Evolutionary conservation across 2,797 vertebrate genomes (phyloP).

Genomic region (Pseudopleuronectes americanus): DNA sequence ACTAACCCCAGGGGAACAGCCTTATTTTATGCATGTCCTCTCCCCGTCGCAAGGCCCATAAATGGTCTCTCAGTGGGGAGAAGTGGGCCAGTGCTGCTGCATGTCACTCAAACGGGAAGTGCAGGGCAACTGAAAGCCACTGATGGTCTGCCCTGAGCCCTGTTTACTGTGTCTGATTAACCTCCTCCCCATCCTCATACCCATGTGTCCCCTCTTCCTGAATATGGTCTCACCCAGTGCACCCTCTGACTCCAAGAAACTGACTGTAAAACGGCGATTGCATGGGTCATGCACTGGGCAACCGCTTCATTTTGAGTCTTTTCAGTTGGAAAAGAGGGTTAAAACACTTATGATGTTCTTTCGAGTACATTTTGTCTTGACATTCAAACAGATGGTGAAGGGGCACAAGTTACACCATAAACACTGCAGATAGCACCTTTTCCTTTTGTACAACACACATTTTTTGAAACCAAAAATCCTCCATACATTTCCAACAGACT

Average conservation of each 20-base stretch:
- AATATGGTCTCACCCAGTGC: slow-evolving; percentile 12
- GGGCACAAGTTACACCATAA: too few species aligned
- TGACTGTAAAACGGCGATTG: slow-evolving; percentile 33
- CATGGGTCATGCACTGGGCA: slow-evolving; percentile 19
- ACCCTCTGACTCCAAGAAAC: slow-evolving; percentile 18
- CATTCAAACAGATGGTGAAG: background rate
- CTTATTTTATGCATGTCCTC: slow-evolving; percentile 74
- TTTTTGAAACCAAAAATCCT: too few species aligned
- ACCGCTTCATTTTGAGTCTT: slow-evolving; percentile 5
- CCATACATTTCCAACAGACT: too few species aligned
- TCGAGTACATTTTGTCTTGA: background rate
- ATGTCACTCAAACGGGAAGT: slow-evolving; percentile 51
- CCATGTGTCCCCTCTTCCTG: background rate
- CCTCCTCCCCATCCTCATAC: background rate
- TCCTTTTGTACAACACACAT: too few species aligned
- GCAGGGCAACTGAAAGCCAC: slow-evolving; percentile 37
- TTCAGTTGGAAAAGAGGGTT: background rate
- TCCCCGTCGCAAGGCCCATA: slow-evolving; percentile 52
- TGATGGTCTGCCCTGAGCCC: slow-evolving; percentile 43
- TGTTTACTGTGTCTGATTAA: slow-evolving; percentile 34
- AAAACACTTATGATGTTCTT: background rate
- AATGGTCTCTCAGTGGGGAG: slow-evolving; percentile 60
- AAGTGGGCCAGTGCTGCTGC: slow-evolving; percentile 46
- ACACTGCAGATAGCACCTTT: too few species aligned
- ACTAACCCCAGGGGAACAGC: slow-evolving; percentile 59